Evolutionary conservation across 2,797 vertebrate genomes (phyloP).

Genomic region (Gymnothorax reevesii): DNA sequence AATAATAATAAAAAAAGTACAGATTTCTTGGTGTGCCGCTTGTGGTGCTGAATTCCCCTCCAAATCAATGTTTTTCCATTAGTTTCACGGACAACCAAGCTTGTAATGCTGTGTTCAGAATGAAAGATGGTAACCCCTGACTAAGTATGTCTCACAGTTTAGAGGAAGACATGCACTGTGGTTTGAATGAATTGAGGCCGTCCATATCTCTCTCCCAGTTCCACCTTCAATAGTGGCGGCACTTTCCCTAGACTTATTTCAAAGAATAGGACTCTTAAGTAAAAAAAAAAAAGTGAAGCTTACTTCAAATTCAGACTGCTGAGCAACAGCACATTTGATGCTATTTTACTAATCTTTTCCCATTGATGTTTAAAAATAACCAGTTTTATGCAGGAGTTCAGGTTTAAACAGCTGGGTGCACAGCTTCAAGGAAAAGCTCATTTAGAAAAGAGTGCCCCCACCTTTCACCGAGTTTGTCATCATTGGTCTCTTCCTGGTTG

Average conservation of each 20-base stretch:
- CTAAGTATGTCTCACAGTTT: neutral
- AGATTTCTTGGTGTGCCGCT: too few relatives aligned
- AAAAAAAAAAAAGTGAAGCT: neutral
- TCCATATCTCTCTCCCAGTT: neutral
- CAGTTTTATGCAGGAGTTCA: neutral
- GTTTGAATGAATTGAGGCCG: neutral
- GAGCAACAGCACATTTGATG: neutral
- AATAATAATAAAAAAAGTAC: too few relatives aligned
- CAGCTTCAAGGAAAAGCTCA: neutral
- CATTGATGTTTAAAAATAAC: neutral
- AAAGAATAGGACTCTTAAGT: neutral
- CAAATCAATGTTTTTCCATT: neutral
- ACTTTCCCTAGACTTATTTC: neutral
- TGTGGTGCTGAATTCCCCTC: neutral
- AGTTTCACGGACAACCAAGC: neutral
- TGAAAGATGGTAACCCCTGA: neutral
- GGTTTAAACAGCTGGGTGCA: neutral
- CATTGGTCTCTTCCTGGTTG: neutral
- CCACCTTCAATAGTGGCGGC: neutral
- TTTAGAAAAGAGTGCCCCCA: neutral
- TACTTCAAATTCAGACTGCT: neutral
- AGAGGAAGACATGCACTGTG: neutral
- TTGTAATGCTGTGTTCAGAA: neutral
- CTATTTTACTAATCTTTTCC: neutral
- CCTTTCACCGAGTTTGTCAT: slow-evolving; percentile 5